A percentile compares a stretch with the other conserved stretches of the same genome.
phyloP scores from a whole-genome alignment of 2,797 vertebrate species.

The Phoxinus dragarum region DNA sequence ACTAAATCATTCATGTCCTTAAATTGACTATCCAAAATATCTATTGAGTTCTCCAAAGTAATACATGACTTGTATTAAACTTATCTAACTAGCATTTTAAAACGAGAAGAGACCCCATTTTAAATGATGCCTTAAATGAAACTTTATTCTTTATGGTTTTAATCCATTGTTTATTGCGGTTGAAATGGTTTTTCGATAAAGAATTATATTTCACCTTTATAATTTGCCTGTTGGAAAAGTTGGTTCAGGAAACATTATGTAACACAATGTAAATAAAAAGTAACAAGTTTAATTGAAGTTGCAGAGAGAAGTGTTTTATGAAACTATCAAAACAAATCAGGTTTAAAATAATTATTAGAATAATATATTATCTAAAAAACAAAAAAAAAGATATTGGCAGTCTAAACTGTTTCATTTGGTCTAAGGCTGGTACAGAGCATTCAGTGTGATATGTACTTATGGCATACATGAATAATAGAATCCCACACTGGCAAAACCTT shows the following conservation, averaged over 20 bases:
- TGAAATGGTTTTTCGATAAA: not conserved
- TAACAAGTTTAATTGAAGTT: constrained; percentile 10
- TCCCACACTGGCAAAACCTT: not conserved
- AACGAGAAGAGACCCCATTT: not conserved
- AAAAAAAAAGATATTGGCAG: not conserved
- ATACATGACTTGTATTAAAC: not conserved
- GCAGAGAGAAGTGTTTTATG: not conserved
- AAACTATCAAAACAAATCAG: constrained; percentile 1
- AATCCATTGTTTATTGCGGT: not conserved
- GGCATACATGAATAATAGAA: not conserved
- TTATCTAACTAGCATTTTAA: not conserved
- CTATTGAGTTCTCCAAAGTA: not conserved
- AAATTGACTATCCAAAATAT: not conserved
- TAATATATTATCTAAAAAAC: not conserved
- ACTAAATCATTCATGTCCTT: not conserved
- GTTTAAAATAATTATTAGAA: constrained; percentile 28
- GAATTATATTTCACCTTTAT: not conserved
- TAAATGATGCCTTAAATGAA: not conserved
- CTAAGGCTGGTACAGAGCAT: not conserved
- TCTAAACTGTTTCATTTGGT: not conserved
- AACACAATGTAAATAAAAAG: not conserved
- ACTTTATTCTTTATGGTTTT: not conserved
- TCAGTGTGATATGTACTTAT: not conserved
- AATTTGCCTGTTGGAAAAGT: not conserved
- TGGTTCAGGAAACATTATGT: not conserved